These are phyloP conservation scores for Drosophila peninsularis DNA, from an alignment of 2,888 invertebrate genomes.

Conservation along the genomic window DNA sequence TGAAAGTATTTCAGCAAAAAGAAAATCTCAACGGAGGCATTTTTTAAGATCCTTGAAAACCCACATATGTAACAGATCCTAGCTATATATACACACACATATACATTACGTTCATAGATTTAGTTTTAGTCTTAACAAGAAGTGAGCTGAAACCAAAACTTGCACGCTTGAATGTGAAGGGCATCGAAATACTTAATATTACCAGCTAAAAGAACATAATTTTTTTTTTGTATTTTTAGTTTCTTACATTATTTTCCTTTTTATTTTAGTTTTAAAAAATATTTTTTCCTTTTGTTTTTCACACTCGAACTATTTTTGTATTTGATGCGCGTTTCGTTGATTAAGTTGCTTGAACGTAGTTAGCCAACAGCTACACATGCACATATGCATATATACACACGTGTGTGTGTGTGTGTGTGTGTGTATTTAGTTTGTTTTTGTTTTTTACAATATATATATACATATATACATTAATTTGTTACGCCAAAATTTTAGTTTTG, in stretches of 20 bases:
- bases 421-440: constrained; percentile 43
- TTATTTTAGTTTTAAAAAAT: background rate
- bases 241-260: constrained; percentile 17
- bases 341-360: constrained; percentile 77
- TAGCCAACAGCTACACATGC: constrained; percentile 39
- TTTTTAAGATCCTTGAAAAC: constrained; percentile 25
- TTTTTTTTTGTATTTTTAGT: constrained; percentile 31
- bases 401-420: constrained; percentile 2
- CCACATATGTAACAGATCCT: constrained; percentile 8
- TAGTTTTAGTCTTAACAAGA: constrained; percentile 3
- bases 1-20: constrained; percentile 22
- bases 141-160: constrained; percentile 24
- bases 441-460: constrained; percentile 31
- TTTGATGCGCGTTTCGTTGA: constrained; percentile 29
- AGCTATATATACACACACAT: background rate
- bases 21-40: constrained; percentile 66
- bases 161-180: constrained; percentile 66
- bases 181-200: constrained; percentile 11
- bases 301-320: constrained; percentile 47
- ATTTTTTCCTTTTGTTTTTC: constrained; percentile 2
- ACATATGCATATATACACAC: constrained; percentile 8
- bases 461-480: constrained; percentile 17
- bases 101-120: constrained; percentile 14
- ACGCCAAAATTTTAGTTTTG: constrained; percentile 47
- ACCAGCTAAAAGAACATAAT: constrained; percentile 4